A percentile compares a stretch with the other conserved stretches of the same genome.
Evolutionary conservation across 64 coral and sea anemone genomes (phyloP).

Genomic region (Astreopora myriophthalma): DNA sequence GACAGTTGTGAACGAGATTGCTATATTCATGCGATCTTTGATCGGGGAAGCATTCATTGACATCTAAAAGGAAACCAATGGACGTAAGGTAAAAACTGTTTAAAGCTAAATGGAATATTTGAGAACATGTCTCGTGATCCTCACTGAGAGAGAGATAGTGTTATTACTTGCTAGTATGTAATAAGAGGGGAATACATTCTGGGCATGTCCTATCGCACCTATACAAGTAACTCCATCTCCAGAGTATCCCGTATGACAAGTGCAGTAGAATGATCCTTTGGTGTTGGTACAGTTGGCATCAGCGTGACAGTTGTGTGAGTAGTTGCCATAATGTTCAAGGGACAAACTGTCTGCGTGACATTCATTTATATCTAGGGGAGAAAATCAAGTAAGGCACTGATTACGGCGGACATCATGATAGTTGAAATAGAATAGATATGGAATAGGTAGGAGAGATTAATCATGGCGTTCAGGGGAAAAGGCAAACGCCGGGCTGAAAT

Average conservation of each 20-base stretch:
- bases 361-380: conserved; percentile 65
- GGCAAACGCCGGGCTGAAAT: too few species aligned
- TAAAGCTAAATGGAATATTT: background rate
- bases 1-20: conserved; percentile 73
- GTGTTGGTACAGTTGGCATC: conserved; percentile 84
- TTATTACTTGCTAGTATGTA: background rate
- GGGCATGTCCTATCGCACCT: background rate
- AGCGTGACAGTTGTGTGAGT: conserved; percentile 67
- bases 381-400: background rate
- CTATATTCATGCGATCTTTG: conserved; percentile 39
- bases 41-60: conserved; percentile 54
- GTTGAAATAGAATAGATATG: background rate
- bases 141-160: background rate
- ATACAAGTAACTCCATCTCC: conserved; percentile 75
- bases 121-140: too few species aligned
- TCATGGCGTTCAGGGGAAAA: too few species aligned
- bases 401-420: background rate
- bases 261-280: conserved; percentile 86
- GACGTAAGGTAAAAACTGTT: background rate
- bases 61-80: conserved; percentile 4
- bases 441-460: too few species aligned
- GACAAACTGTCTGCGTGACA: conserved; percentile 43
- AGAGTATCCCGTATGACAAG: conserved; percentile 80
- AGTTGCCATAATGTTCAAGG: conserved; percentile 11
- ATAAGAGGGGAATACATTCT: background rate